A percentile compares a stretch with the other conserved stretches of the same genome.
These are phyloP conservation scores for Patella vulgata DNA, from an alignment of 1,140 invertebrate genomes.

Conservation along the genomic window DNA sequence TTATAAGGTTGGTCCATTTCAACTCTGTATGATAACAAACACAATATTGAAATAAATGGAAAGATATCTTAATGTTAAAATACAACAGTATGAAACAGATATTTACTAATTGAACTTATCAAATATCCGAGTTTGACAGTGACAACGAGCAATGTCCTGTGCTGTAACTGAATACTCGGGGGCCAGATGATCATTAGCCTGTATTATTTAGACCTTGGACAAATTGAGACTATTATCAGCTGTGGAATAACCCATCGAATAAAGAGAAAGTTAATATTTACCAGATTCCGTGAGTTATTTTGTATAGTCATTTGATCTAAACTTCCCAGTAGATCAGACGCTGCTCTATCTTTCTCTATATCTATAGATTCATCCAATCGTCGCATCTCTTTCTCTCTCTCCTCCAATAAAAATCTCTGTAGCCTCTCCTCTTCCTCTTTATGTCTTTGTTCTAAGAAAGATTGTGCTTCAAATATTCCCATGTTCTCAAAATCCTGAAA, in stretches of 20 bases:
- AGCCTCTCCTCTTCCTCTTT: slow-evolving; percentile 57
- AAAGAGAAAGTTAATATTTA: too few relatives aligned
- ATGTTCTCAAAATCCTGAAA: slow-evolving; percentile 57
- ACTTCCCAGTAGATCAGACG: slow-evolving; percentile 48
- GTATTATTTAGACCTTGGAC: too few relatives aligned
- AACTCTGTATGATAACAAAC: too few relatives aligned
- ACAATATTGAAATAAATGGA: too few relatives aligned
- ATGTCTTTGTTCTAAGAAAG: slow-evolving; percentile 52
- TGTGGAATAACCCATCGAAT: too few relatives aligned
- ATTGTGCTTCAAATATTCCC: slow-evolving; percentile 54
- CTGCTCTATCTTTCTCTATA: slow-evolving; percentile 52
- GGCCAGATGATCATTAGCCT: neutral
- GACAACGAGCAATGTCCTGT: slow-evolving; percentile 24
- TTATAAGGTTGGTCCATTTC: too few relatives aligned
- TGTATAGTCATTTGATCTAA: slow-evolving; percentile 46
- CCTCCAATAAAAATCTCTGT: slow-evolving; percentile 55
- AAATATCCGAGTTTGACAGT: slow-evolving; percentile 19
- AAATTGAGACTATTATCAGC: too few relatives aligned
- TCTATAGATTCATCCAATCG: slow-evolving; percentile 52
- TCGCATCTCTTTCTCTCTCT: slow-evolving; percentile 56
- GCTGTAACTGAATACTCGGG: neutral
- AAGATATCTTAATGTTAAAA: too few relatives aligned
- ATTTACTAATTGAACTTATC: too few relatives aligned
- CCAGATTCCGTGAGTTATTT: neutral
- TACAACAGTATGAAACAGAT: too few relatives aligned